A percentile compares a stretch with the other conserved stretches of the same genome.
Evolutionary conservation across 2,888 invertebrate genomes (phyloP).

Genomic region (Melanostoma mellinum): DNA sequence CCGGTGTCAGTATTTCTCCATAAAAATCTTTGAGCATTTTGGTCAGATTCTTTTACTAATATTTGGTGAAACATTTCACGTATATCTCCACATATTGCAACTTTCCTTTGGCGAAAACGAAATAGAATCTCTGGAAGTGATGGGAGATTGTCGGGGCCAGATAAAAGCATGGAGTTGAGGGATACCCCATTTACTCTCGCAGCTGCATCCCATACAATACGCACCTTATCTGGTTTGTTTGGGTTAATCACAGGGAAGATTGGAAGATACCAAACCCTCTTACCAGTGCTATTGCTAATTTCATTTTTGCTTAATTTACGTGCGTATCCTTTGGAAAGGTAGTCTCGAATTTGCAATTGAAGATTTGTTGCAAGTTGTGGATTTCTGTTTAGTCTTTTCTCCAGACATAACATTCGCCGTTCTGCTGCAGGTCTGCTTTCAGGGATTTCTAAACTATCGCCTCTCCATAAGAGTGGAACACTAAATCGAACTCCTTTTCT

Average conservation of each 20-base stretch:
- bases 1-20: constrained; percentile 64
- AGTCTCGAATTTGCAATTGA: constrained; percentile 45
- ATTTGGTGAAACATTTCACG: constrained; percentile 35
- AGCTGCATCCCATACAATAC: constrained; percentile 78
- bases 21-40: constrained; percentile 41
- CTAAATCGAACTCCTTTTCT: neutral
- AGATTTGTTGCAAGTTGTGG: constrained; percentile 30
- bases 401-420: neutral
- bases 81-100: constrained; percentile 36
- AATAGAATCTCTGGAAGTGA: constrained; percentile 5
- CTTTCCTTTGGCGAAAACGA: constrained; percentile 1
- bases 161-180: constrained; percentile 72
- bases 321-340: constrained; percentile 63
- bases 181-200: constrained; percentile 74
- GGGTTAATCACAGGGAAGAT: constrained; percentile 74
- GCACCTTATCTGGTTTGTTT: constrained; percentile 74
- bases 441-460: neutral
- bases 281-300: constrained; percentile 7
- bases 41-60: constrained; percentile 36
- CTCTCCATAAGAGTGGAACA: constrained; percentile 8
- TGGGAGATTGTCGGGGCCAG: constrained; percentile 76
- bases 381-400: neutral
- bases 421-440: constrained; percentile 11
- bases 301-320: constrained; percentile 50
- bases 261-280: constrained; percentile 73